These are phyloP conservation scores for Pseudomugil tenellus DNA, from an alignment of 2,797 vertebrate genomes.

Conservation along the genomic window DNA sequence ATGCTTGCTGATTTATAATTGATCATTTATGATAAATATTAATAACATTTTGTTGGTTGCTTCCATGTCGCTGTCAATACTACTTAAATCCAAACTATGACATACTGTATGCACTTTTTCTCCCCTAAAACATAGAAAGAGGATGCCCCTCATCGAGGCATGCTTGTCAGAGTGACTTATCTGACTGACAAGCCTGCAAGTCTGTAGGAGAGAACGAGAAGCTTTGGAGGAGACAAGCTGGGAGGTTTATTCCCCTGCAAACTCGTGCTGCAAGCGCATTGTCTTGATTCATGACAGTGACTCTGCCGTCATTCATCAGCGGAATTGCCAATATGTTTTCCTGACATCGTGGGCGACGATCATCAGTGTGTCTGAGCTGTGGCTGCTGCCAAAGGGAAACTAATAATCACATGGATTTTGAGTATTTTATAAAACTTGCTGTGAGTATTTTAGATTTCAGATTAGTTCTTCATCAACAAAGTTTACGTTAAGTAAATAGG, in stretches of 20 bases:
- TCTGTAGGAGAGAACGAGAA: background rate
- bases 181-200: constrained; percentile 2
- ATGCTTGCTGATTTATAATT: background rate
- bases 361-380: background rate
- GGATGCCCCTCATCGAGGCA: background rate
- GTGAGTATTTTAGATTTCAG: background rate
- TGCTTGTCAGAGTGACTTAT: constrained; percentile 2
- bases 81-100: background rate
- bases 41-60: background rate
- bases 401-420: background rate
- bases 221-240: background rate
- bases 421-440: no score
- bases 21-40: background rate
- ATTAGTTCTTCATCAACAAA: background rate
- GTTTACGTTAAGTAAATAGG: background rate
- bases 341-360: constrained; percentile 2
- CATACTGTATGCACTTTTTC: background rate
- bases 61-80: background rate
- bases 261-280: constrained; percentile 1
- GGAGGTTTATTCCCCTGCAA: background rate
- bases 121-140: background rate
- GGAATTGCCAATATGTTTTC: background rate
- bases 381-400: background rate
- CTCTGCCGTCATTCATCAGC: constrained; percentile 1
- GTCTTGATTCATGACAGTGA: constrained; percentile 14